A percentile compares a stretch with the other conserved stretches of the same genome.
phyloP scores from a whole-genome alignment of 2,888 invertebrate genomes.

The Zygaena filipendulae region DNA sequence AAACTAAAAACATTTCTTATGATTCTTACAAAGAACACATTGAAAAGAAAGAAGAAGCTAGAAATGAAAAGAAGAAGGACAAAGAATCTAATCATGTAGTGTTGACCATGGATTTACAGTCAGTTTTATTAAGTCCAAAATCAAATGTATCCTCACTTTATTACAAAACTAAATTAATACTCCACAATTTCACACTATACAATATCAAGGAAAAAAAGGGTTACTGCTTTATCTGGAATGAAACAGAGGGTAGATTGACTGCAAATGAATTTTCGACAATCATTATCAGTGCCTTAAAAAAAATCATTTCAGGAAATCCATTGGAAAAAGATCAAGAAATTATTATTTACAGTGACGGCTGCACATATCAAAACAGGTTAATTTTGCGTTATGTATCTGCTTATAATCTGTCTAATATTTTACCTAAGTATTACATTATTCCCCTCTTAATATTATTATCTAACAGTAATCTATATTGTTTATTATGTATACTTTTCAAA shows the following conservation, averaged over 20 bases:
- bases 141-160: conserved; percentile 14
- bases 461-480: too few relatives aligned
- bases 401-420: background rate
- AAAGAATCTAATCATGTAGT: conserved; percentile 12
- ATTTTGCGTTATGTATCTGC: too few relatives aligned
- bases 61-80: conserved; percentile 13
- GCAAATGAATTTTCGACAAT: conserved; percentile 15
- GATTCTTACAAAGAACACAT: conserved; percentile 4
- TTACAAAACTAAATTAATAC: conserved; percentile 13
- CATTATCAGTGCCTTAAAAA: conserved; percentile 11
- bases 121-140: conserved; percentile 11
- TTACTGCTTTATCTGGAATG: conserved; percentile 15
- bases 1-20: conserved; percentile 1
- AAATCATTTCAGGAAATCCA: conserved; percentile 5
- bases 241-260: conserved; percentile 10
- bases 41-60: conserved; percentile 15
- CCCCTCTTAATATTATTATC: too few relatives aligned
- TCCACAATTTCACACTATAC: conserved; percentile 14
- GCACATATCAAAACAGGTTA: conserved; percentile 16
- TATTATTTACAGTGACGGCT: conserved; percentile 14
- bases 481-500: too few relatives aligned
- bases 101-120: conserved; percentile 14
- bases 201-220: conserved; percentile 14
- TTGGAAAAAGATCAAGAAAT: conserved; percentile 9
- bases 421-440: background rate